phyloP scores from a whole-genome alignment of 2,113 vertebrate species.

The Anser cygnoides region DNA sequence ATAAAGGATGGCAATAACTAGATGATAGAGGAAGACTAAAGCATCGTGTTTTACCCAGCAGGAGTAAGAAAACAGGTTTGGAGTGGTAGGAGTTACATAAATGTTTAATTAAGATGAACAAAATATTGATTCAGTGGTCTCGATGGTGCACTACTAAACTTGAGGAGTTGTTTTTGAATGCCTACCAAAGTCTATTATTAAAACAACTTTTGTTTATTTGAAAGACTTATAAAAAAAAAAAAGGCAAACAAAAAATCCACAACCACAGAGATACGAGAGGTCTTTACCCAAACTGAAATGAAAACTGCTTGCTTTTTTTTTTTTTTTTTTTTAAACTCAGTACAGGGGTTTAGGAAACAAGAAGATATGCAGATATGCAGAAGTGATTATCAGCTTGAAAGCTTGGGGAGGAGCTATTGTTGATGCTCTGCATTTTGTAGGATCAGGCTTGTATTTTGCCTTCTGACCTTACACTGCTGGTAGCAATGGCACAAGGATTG shows the following conservation, averaged over 20 bases:
- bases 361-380: background rate
- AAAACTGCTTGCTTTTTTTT: background rate
- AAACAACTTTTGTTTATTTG: slow-evolving; percentile 34
- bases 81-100: slow-evolving; percentile 45
- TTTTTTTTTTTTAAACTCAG: background rate
- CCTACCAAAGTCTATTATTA: slow-evolving; percentile 41
- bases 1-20: slow-evolving; percentile 41
- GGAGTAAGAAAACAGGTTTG: slow-evolving; percentile 50
- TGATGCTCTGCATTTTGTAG: background rate
- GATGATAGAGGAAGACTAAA: slow-evolving; percentile 29
- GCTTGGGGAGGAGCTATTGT: background rate
- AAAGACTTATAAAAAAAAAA: background rate
- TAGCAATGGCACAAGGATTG: background rate
- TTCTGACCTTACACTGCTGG: background rate
- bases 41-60: slow-evolving; percentile 43
- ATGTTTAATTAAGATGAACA: slow-evolving; percentile 64
- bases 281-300: background rate
- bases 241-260: background rate
- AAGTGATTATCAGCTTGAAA: background rate
- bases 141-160: background rate
- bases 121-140: slow-evolving; percentile 55
- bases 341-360: background rate
- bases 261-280: background rate
- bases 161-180: slow-evolving; percentile 44
- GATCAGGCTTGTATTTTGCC: background rate